Evolutionary conservation across 2,888 invertebrate genomes (phyloP).

Genomic region (Zaprionus lineosus): DNA sequence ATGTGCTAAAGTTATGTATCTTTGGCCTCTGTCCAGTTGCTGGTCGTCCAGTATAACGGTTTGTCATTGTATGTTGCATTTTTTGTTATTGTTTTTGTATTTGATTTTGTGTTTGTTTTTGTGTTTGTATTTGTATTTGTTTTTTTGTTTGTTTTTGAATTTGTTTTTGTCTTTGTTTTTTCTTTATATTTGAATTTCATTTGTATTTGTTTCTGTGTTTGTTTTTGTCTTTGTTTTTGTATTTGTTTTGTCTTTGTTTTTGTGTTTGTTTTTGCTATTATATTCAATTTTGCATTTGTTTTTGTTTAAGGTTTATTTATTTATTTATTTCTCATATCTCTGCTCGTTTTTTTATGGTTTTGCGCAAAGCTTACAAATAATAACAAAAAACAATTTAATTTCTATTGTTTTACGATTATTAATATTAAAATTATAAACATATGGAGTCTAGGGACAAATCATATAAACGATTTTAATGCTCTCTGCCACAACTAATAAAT

Average conservation of each 20-base stretch:
- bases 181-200: not conserved
- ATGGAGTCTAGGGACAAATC: slow-evolving; percentile 2
- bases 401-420: slow-evolving; percentile 27
- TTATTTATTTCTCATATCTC: slow-evolving; percentile 19
- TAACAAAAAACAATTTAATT: slow-evolving; percentile 64
- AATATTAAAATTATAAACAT: slow-evolving; percentile 22
- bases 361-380: slow-evolving; percentile 68
- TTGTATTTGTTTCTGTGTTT: not conserved
- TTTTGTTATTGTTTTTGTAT: slow-evolving; percentile 13
- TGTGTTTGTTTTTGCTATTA: slow-evolving; percentile 31
- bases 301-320: slow-evolving; percentile 15
- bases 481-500: slow-evolving; percentile 34
- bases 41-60: too few relatives aligned
- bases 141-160: not conserved
- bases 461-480: not conserved
- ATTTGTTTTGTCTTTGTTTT: slow-evolving; percentile 8
- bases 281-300: slow-evolving; percentile 22
- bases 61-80: too few relatives aligned
- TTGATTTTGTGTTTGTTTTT: slow-evolving; percentile 9
- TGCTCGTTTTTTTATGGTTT: slow-evolving; percentile 23
- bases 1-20: too few relatives aligned
- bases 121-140: not conserved
- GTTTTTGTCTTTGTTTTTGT: not conserved
- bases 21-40: slow-evolving; percentile 12
- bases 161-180: too few relatives aligned